phyloP scores from a whole-genome alignment of 2,888 invertebrate species.

The Platycheirus rosarum region DNA sequence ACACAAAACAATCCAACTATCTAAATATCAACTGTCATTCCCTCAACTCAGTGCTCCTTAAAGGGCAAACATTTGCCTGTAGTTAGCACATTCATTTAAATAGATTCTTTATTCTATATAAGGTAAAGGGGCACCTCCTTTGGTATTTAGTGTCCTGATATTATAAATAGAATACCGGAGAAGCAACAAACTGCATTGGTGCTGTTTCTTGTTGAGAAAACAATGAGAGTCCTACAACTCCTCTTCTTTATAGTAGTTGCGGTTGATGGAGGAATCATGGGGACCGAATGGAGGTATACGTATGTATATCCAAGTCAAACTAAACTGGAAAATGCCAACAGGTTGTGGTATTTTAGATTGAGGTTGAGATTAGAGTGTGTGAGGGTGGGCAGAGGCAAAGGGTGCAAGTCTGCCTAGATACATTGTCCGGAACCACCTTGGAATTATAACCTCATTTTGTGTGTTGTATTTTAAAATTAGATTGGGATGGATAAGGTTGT shows the following conservation, averaged over 20 bases:
- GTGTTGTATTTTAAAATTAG: slow-evolving; percentile 70
- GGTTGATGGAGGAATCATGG: slow-evolving; percentile 19
- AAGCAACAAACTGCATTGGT: slow-evolving; percentile 73
- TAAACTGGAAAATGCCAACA: slow-evolving; percentile 68
- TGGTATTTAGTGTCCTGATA: slow-evolving; percentile 70
- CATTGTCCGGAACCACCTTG: slow-evolving; percentile 74
- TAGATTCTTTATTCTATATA: slow-evolving; percentile 34
- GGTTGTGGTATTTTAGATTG: slow-evolving; percentile 70
- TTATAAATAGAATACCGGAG: slow-evolving; percentile 64
- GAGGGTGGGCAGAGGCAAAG: slow-evolving; percentile 43
- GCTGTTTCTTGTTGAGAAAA: slow-evolving; percentile 10
- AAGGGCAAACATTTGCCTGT: slow-evolving; percentile 73
- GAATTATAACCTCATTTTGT: slow-evolving; percentile 72
- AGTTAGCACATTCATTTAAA: slow-evolving; percentile 70
- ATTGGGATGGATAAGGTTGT: slow-evolving; percentile 59
- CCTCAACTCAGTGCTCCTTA: slow-evolving; percentile 68
- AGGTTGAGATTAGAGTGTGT: slow-evolving; percentile 41
- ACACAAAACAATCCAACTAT: slow-evolving; percentile 29
- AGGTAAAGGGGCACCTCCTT: slow-evolving; percentile 47
- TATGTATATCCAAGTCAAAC: slow-evolving; percentile 2
- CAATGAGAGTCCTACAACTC: slow-evolving; percentile 37
- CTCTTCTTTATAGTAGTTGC: too few relatives aligned
- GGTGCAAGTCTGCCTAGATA: slow-evolving; percentile 42
- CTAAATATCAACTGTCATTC: slow-evolving; percentile 72
- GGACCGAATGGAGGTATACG: slow-evolving; percentile 6